Conservation (phyloP, 37 sponge, comb jelly and placozoan species). For the Halisarca cf. caerulea region DNA sequence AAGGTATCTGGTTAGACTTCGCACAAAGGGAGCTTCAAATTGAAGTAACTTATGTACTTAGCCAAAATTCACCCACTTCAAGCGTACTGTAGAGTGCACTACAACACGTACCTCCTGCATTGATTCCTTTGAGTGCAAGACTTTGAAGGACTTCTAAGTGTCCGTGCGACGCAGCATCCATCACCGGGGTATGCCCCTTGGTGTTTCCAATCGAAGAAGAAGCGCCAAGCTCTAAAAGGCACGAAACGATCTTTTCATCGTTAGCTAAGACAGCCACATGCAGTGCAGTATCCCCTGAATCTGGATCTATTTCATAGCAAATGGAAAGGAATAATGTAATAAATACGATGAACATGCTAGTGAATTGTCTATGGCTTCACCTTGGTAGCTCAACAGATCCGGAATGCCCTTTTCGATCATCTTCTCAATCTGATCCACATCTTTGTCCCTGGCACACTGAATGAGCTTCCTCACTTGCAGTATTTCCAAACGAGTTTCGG, state of each 20-base stretch:
- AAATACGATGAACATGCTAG: too few species aligned
- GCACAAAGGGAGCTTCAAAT: too few species aligned
- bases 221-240: constrained; percentile 77
- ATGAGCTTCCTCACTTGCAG: constrained; percentile 92
- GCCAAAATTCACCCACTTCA: too few species aligned
- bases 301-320: constrained; percentile 88
- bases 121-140: constrained; percentile 59
- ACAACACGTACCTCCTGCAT: constrained; percentile 55
- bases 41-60: too few species aligned
- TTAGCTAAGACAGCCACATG: constrained; percentile 83
- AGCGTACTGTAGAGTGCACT: too few species aligned
- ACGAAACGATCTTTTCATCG: constrained; percentile 50
- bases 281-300: constrained; percentile 69
- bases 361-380: constrained; percentile 43
- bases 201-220: constrained; percentile 40
- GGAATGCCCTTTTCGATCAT: constrained; percentile 72
- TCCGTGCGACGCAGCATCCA: constrained; percentile 84
- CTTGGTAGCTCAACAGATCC: constrained; percentile 76
- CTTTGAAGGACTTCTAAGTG: constrained; percentile 80
- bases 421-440: constrained; percentile 77
- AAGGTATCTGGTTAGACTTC: too few species aligned
- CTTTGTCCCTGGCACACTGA: constrained; percentile 77
- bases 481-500: constrained; percentile 72
- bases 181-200: constrained; percentile 75
- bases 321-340: too few species aligned